Base-by-base conservation (phyloP, 2,113 vertebrate genomes). In the Terrapene triunguis region DNA sequence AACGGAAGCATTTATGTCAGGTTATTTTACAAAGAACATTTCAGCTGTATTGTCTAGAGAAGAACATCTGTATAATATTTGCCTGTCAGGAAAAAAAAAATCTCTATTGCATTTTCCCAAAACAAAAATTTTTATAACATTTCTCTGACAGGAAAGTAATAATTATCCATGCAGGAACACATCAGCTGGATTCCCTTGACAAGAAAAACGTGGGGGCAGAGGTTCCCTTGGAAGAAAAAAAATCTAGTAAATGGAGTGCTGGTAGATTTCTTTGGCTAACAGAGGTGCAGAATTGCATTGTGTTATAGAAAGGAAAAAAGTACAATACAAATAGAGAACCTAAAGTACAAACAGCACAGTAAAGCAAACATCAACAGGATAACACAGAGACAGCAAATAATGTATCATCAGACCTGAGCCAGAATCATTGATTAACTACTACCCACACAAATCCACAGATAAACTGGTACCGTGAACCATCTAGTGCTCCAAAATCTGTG, bases 81-180 rank as follows among this genome's bases (percentile, higher is more conserved):
- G 89, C 96, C 96, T 91, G 53, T 85, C 82, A 91, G 83, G 82
- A 97, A 93, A 91, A 88, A 91, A 88, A 96, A 44, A n/a, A 44
- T 81, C 88, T 97, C 84, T 88, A 59, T 29, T 82, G 81, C 32
- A 48, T 97, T 96, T 95, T 98, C 96, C 97, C 97, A 82, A 95
- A 97, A 97, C 93, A 94, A 97, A 96, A 95, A 57, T 69, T 35
- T 94, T 94, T 97, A 91, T 95, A 98, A 98, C 89, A 93, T 98
- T 98, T 97, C 87, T 85, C 95, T 98, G 94, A 98, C 94, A 98
- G 85, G 89, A 29, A 96, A 97, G 51, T 97, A 95, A 93, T 97
- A 97, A 98, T 95, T 98, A 98, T 89, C 96, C 97, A 97, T 97
- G 94, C 3, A 92, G 88, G 94, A 97, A 42, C 53, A 84, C 80